A percentile compares a stretch with the other conserved stretches of the same genome.
phyloP scores from a whole-genome alignment of 1,140 invertebrate genomes.

The Trichogramma pretiosum region DNA sequence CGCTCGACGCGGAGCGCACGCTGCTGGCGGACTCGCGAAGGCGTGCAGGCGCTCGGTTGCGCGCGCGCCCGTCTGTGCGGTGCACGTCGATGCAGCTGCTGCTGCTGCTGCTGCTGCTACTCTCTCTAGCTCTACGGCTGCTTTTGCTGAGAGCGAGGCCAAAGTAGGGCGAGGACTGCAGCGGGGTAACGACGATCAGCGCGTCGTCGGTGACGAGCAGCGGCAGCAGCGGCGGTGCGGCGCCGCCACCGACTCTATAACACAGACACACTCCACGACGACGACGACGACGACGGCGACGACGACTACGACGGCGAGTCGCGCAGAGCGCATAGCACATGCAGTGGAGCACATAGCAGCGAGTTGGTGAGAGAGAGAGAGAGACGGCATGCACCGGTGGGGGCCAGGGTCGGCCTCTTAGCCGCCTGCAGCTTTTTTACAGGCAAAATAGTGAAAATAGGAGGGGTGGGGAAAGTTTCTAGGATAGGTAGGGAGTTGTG shows the following conservation, averaged over 20 bases:
- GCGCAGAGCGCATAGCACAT: too few relatives aligned
- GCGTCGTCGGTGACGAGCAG: conserved; percentile 31
- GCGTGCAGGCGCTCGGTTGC: background rate
- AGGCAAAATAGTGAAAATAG: background rate
- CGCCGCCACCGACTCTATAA: conserved; percentile 20
- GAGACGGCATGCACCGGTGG: too few relatives aligned
- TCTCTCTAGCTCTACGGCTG: conserved; percentile 20
- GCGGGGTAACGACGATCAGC: conserved; percentile 26
- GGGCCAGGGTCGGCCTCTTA: too few relatives aligned
- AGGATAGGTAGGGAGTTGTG: too few relatives aligned
- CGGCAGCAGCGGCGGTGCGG: conserved; percentile 26
- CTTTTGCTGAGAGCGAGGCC: conserved; percentile 37
- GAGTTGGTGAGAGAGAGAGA: background rate
- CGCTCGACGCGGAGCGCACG: too few relatives aligned
- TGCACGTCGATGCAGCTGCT: background rate
- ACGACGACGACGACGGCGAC: background rate
- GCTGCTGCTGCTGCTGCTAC: background rate
- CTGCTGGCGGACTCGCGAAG: too few relatives aligned
- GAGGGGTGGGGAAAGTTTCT: conserved; percentile 5
- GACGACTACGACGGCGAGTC: too few relatives aligned
- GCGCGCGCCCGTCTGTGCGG: background rate
- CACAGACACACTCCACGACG: conserved; percentile 19
- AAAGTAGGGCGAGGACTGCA: conserved; percentile 47
- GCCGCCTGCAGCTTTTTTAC: too few relatives aligned
- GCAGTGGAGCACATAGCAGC: background rate